Evolutionary conservation across 2,113 vertebrate species (phyloP).

Genomic region (Chascanopsetta lugubris): DNA sequence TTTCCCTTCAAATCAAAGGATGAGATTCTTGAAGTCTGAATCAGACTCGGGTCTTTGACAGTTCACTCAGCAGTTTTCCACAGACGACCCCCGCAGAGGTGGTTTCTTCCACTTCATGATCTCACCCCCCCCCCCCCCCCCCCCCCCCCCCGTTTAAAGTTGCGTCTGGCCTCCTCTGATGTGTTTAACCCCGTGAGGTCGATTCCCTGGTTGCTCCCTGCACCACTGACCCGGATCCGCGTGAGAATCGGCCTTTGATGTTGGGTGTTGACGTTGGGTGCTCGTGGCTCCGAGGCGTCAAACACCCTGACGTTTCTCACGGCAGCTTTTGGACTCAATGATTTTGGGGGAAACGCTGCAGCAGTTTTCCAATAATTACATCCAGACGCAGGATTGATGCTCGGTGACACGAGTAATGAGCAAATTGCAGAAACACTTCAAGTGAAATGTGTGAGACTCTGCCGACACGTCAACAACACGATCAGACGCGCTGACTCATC

Average conservation of each 20-base stretch:
- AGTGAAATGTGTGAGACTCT: no score
- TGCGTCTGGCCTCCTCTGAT: slow-evolving; percentile 53
- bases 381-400: no score
- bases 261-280: slow-evolving; percentile 15
- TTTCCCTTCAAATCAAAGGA: background rate
- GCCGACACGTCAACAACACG: no score
- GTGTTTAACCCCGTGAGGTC: slow-evolving; percentile 51
- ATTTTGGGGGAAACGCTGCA: no score
- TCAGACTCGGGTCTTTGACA: background rate
- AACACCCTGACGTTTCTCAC: background rate
- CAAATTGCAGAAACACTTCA: no score
- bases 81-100: slow-evolving; percentile 48
- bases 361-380: no score
- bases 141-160: no score
- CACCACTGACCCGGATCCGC: slow-evolving; percentile 46
- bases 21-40: background rate
- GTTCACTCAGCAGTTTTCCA: background rate
- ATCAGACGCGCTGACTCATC: no score
- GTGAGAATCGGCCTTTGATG: slow-evolving; percentile 35
- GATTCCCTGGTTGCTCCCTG: slow-evolving; percentile 11
- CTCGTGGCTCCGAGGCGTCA: slow-evolving; percentile 14
- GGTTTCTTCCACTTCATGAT: slow-evolving; percentile 76
- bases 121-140: no score
- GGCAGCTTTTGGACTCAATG: background rate
- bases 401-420: no score